Conservation (phyloP, 2,888 invertebrate genomes). For the Minunthozetes semirufus region DNA sequence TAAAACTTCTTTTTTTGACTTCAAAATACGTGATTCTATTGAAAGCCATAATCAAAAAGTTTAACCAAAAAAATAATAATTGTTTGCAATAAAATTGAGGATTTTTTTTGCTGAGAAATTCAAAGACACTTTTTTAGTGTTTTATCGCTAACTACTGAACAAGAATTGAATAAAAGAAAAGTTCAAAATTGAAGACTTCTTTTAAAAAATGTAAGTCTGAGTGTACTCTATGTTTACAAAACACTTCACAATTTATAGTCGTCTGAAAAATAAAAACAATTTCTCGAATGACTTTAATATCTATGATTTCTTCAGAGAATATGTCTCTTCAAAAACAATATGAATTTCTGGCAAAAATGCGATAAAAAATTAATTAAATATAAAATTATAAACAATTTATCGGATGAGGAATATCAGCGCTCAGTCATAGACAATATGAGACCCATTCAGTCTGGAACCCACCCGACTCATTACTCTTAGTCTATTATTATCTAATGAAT, state of each 20-base stretch:
- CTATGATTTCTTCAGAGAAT: too few species aligned
- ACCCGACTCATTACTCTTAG: neutral
- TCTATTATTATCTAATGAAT: constrained; percentile 7
- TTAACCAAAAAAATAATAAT: neutral
- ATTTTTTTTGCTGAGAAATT: neutral
- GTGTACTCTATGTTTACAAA: too few species aligned
- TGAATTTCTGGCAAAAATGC: too few species aligned
- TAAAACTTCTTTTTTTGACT: neutral
- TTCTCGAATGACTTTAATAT: too few species aligned
- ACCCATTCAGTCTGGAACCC: neutral
- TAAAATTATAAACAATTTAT: too few species aligned
- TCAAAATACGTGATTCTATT: neutral
- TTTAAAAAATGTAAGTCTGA: neutral
- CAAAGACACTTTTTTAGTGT: neutral
- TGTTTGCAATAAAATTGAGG: constrained; percentile 17
- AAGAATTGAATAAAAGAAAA: neutral
- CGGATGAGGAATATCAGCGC: too few species aligned
- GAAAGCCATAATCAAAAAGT: neutral
- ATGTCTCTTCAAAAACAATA: too few species aligned
- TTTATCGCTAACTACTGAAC: neutral
- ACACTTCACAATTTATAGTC: too few species aligned
- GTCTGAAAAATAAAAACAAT: too few species aligned
- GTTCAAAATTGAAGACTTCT: neutral
- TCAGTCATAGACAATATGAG: neutral
- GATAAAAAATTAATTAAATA: too few species aligned